Conservation (phyloP, 2,113 vertebrate genomes). For the Spea bombifrons region DNA sequence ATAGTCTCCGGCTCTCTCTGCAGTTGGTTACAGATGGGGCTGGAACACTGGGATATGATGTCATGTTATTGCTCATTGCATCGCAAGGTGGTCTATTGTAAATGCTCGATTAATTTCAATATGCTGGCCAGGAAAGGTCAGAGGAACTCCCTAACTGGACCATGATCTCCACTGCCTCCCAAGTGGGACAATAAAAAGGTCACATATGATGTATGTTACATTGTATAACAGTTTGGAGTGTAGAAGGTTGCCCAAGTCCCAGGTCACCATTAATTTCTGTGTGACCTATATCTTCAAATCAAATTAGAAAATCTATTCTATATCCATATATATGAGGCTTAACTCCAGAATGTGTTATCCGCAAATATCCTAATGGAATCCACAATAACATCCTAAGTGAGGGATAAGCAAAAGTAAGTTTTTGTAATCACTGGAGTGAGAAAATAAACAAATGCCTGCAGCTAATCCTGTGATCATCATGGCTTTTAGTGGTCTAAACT, state of each 20-base stretch:
- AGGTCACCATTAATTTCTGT: background rate
- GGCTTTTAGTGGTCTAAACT: conserved; percentile 44
- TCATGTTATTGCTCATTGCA: too few relatives aligned
- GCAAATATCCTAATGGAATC: conserved; percentile 33
- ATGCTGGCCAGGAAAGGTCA: too few relatives aligned
- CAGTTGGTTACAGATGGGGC: too few relatives aligned
- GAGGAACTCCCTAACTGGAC: too few relatives aligned
- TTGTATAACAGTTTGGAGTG: background rate
- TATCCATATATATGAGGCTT: background rate
- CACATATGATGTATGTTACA: too few relatives aligned
- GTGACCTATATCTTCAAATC: background rate
- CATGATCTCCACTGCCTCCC: too few relatives aligned
- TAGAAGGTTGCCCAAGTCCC: background rate
- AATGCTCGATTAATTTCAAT: too few relatives aligned
- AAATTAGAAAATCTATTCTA: background rate
- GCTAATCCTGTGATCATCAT: conserved; percentile 41
- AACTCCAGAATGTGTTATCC: background rate
- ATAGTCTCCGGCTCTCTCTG: too few relatives aligned
- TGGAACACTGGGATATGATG: too few relatives aligned
- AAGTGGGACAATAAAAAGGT: too few relatives aligned
- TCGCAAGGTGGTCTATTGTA: too few relatives aligned
- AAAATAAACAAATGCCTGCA: conserved; percentile 42
- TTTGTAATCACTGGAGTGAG: conserved; percentile 45
- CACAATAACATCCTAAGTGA: conserved; percentile 20
- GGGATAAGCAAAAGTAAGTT: conserved; percentile 44